Evolutionary conservation across 2,797 vertebrate genomes (phyloP), one percentile per base, ranked within the genome.

Genomic region (Todus mexicanus): DNA sequence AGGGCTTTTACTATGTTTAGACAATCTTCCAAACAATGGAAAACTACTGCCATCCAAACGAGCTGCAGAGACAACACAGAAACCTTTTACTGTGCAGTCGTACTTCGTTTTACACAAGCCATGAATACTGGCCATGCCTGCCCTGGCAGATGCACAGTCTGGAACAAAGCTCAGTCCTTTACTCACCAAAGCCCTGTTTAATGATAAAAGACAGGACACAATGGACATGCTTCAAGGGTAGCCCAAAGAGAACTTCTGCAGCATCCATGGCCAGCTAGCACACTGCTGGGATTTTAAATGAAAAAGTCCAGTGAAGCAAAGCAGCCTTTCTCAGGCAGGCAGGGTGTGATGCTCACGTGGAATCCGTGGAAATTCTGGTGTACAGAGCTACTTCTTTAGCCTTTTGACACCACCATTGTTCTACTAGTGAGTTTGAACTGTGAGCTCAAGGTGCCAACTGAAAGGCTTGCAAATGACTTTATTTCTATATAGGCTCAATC

Each of bases 21-120:
- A 92, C 81, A 90, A 87, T 80, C 92, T 91, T 85, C 73, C 85
- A 95, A 96, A 95, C 79, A 94, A 92, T 89, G 79, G 82, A 76
- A 84, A 96, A 86, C 88, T 81, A 64, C 38, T 82, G 83, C 60
- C 64, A 70, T 77, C 76, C 78, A 87, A 93, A 81, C 22, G 35
- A 57, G 83, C 90, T 77, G 65, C 33, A 59, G 71, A 47, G 77
- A 84, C 59, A 89, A 48, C 42, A 61, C 91, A 93, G 91, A 82
- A 83, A 76, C 70, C 84, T 94, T 93, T 50, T 69, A 63, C 47
- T 7, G 11, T 14, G 50, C 42, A 48, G 60, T 7, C 29, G 31
- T 56, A 33, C 65, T 38, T 75, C 61, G 60, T 64, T 57, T 84
- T 60, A 78, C 50, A 78, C n/a, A 40, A 51, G 63, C 68, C 79